Conservation (phyloP, 2,113 vertebrate species). For the Hassar affinis region DNA sequence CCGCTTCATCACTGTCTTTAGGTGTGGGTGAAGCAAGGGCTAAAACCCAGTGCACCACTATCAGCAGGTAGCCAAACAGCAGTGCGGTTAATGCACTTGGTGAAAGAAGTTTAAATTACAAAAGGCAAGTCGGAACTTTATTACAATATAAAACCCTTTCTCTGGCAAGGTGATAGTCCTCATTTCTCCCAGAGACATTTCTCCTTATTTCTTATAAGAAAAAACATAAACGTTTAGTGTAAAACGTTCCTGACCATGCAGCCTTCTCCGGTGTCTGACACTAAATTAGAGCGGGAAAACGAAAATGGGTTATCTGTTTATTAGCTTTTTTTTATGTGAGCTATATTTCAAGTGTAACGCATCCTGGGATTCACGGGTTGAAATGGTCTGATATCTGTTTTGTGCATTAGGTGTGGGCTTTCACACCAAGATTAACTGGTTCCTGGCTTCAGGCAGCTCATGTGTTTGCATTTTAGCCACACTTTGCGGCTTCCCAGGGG, state of each 20-base stretch:
- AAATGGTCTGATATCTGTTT: conserved; percentile 69
- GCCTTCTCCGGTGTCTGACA: conserved; percentile 44
- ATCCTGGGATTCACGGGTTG: conserved; percentile 51
- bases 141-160: neutral
- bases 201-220: neutral
- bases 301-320: conserved; percentile 68
- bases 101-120: neutral
- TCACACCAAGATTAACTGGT: conserved; percentile 64
- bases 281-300: conserved; percentile 56
- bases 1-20: no score
- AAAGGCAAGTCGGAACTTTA: neutral
- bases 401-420: conserved; percentile 65
- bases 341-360: conserved; percentile 60
- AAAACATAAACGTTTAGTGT: conserved; percentile 48
- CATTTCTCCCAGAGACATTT: conserved; percentile 14
- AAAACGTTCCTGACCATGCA: conserved; percentile 48
- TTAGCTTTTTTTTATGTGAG: conserved; percentile 69
- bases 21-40: neutral
- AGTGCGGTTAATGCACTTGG: neutral
- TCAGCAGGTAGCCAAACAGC: neutral
- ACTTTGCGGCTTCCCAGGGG: conserved; percentile 70
- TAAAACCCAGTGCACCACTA: neutral
- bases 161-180: conserved; percentile 12
- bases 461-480: conserved; percentile 79
- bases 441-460: conserved; percentile 72